Evolutionary conservation across 1,140 invertebrate genomes (phyloP).

Genomic region (Scaptomyza graminum): DNA sequence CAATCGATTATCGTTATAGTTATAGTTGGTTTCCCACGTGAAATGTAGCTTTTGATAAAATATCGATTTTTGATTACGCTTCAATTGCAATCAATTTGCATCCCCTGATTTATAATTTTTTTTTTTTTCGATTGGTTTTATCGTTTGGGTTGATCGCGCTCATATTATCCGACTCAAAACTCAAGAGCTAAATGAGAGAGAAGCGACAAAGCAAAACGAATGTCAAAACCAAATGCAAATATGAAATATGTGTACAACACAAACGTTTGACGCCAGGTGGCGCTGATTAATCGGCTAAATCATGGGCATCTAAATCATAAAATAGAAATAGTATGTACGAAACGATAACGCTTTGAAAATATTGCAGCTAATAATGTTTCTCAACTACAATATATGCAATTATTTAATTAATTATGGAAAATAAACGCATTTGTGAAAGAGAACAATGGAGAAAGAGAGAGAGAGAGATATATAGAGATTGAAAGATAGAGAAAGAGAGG

Average conservation of each 20-base stretch:
- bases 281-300: slow-evolving; percentile 26
- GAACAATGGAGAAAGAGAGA: slow-evolving; percentile 29
- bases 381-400: slow-evolving; percentile 51
- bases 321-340: slow-evolving; percentile 13
- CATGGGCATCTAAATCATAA: slow-evolving; percentile 14
- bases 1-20: slow-evolving; percentile 55
- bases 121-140: slow-evolving; percentile 13
- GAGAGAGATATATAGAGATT: slow-evolving; percentile 24
- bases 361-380: slow-evolving; percentile 45
- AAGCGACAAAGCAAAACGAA: slow-evolving; percentile 42
- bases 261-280: slow-evolving; percentile 34
- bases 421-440: slow-evolving; percentile 28
- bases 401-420: slow-evolving; percentile 36
- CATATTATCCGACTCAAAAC: slow-evolving; percentile 42
- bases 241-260: slow-evolving; percentile 26
- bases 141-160: slow-evolving; percentile 33
- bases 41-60: slow-evolving; percentile 71
- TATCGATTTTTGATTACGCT: slow-evolving; percentile 74
- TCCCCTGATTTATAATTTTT: slow-evolving; percentile 49
- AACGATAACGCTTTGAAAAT: slow-evolving; percentile 31
- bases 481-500: slow-evolving; percentile 31
- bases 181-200: slow-evolving; percentile 40
- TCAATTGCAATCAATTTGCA: slow-evolving; percentile 62
- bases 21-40: slow-evolving; percentile 53
- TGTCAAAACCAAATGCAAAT: slow-evolving; percentile 18